Conservation (phyloP, 2,113 vertebrate species). For the Microtus ochrogaster region DNA sequence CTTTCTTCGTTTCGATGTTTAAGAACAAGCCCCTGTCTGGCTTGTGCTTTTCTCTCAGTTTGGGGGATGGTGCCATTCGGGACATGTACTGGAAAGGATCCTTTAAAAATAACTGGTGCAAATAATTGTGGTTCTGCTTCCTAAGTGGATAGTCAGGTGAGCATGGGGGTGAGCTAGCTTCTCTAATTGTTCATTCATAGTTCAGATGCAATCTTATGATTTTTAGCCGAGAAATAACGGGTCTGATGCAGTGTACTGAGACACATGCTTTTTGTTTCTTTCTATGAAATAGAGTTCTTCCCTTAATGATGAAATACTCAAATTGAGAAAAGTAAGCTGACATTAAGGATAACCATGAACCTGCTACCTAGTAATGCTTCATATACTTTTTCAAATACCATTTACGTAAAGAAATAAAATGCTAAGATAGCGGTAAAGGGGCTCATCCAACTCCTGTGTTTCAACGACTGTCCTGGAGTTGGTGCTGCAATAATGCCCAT, state of each 20-base stretch:
- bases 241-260: not conserved
- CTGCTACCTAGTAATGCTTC: not conserved
- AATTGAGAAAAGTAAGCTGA: not conserved
- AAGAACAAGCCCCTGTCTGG: not conserved
- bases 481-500: not conserved
- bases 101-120: slow-evolving; percentile 47
- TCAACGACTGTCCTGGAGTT: not conserved
- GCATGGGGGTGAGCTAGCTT: not conserved
- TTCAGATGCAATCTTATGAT: not conserved
- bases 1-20: slow-evolving; percentile 1
- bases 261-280: not conserved
- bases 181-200: not conserved
- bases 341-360: not conserved
- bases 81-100: not conserved
- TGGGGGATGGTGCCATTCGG: not conserved
- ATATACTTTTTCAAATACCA: not conserved
- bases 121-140: slow-evolving; percentile 38
- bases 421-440: not conserved
- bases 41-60: slow-evolving; percentile 30
- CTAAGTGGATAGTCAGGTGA: slow-evolving; percentile 2
- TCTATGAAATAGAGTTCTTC: not conserved
- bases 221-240: not conserved
- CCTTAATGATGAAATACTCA: slow-evolving; percentile 46
- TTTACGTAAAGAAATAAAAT: slow-evolving; percentile 44
- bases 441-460: not conserved